These are phyloP conservation scores for Syndactyla subalaris DNA, from an alignment of 2,797 vertebrate genomes.

Conservation along the genomic window DNA sequence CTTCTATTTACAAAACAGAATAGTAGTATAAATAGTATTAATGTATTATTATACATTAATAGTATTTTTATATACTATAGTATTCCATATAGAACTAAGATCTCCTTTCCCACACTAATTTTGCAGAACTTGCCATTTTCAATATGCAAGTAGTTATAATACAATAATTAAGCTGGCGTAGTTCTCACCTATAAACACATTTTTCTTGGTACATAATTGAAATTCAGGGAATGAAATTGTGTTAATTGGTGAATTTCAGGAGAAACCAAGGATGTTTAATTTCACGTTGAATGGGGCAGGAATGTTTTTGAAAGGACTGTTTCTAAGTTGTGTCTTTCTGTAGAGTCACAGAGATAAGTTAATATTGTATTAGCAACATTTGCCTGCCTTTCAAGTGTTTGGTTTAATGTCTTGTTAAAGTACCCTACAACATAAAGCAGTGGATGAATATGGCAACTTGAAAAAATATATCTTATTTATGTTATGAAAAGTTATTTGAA, in stretches of 20 bases:
- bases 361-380: neutral
- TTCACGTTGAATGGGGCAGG: neutral
- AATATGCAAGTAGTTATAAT: neutral
- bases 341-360: neutral
- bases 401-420: too few species aligned
- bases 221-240: neutral
- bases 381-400: neutral
- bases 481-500: too few species aligned
- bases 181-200: neutral
- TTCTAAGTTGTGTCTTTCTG: neutral
- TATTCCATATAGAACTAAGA: neutral
- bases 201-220: neutral
- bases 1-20: neutral
- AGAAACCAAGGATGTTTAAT: neutral
- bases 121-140: neutral
- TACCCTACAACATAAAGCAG: too few species aligned
- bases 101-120: neutral
- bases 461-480: too few species aligned
- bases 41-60: neutral
- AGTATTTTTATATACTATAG: neutral
- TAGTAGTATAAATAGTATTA: neutral
- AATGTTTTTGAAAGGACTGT: neutral
- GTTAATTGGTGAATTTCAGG: neutral
- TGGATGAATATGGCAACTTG: too few species aligned
- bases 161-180: neutral